These are phyloP conservation scores for Eupithecia vulgata DNA, from an alignment of 2,888 invertebrate genomes.

Conservation along the genomic window DNA sequence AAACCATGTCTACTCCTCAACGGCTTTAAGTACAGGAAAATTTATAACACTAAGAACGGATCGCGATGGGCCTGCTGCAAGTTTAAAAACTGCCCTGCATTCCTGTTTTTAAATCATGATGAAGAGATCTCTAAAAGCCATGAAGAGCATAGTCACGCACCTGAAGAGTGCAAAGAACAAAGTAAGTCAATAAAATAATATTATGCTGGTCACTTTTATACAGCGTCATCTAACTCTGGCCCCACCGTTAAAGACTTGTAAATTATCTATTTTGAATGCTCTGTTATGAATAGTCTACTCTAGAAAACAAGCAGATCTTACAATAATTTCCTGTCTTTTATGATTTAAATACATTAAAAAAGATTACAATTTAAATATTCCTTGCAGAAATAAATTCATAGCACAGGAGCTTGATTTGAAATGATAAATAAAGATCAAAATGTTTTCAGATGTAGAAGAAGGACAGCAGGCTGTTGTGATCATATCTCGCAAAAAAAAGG, in stretches of 20 bases:
- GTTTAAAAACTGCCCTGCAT: conserved; percentile 63
- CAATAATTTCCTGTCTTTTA: background rate
- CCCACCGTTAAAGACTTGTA: background rate
- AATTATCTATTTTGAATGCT: background rate
- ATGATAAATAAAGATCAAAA: conserved; percentile 42
- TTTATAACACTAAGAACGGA: conserved; percentile 61
- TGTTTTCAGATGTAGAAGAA: background rate
- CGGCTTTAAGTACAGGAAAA: conserved; percentile 65
- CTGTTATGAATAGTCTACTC: background rate
- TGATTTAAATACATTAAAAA: background rate
- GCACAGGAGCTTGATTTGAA: background rate
- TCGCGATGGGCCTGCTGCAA: conserved; percentile 67
- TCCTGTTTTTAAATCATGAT: conserved; percentile 61
- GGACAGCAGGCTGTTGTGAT: conserved; percentile 62
- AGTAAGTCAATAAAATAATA: conserved; percentile 1
- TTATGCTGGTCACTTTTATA: background rate
- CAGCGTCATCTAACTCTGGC: background rate
- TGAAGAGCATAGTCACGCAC: conserved; percentile 59
- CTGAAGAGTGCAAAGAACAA: background rate
- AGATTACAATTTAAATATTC: background rate
- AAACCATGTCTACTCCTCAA: conserved; percentile 64
- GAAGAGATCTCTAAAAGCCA: conserved; percentile 65
- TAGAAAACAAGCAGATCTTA: background rate
- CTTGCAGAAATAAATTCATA: background rate
- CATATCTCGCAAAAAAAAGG: conserved; percentile 75